These are phyloP conservation scores for Andrena flavipes DNA, from an alignment of 2,888 invertebrate species.

Conservation along the genomic window DNA sequence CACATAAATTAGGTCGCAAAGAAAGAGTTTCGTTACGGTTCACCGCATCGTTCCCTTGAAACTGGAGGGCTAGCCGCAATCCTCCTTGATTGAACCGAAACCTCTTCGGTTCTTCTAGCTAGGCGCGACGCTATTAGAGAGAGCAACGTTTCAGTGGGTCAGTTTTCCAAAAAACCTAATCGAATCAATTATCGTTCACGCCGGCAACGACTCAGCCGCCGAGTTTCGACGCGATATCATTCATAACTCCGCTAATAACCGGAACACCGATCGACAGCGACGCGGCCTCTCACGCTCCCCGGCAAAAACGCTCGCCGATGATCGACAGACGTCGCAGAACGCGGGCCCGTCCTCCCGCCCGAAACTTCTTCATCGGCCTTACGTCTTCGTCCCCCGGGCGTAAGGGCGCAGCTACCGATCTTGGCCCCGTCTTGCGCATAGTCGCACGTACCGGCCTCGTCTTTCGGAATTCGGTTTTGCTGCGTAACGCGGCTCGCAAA, in stretches of 20 bases:
- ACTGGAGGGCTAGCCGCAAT: not conserved
- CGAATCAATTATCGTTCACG: conserved; percentile 32
- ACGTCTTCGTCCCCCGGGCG: conserved; percentile 44
- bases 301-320: conserved; percentile 43
- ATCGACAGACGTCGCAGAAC: conserved; percentile 54
- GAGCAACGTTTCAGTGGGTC: not conserved
- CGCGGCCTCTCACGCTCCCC: conserved; percentile 14
- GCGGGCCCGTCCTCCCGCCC: not conserved
- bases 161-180: conserved; percentile 23
- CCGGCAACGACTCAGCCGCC: not conserved
- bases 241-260: conserved; percentile 55
- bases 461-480: conserved; percentile 69
- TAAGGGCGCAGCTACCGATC: not conserved
- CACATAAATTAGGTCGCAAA: no score
- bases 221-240: conserved; percentile 36
- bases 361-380: conserved; percentile 55
- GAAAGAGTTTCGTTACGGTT: no score
- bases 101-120: no score
- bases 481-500: conserved; percentile 50
- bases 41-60: not conserved
- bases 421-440: conserved; percentile 51
- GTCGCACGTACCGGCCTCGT: conserved; percentile 62
- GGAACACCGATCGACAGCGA: conserved; percentile 38
- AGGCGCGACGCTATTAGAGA: not conserved
- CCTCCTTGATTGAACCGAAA: not conserved